phyloP scores from a whole-genome alignment of 37 sponge, comb jelly and placozoan species.

The Hexactinellida sp. region DNA sequence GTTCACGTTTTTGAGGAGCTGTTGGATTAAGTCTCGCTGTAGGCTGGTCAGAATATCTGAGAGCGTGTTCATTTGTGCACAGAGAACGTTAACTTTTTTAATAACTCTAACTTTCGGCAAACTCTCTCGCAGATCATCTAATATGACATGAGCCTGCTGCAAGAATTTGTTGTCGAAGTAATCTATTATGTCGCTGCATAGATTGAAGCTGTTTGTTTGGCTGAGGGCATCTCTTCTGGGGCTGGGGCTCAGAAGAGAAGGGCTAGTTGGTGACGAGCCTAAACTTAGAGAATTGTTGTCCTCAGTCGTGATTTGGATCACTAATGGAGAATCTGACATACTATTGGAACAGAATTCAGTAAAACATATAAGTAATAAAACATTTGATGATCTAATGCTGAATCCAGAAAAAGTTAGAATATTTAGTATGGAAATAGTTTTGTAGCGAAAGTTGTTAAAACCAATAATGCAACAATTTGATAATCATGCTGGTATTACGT shows the following conservation, averaged over 20 bases:
- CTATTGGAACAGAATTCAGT: neutral
- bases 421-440: no score
- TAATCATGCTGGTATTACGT: no score
- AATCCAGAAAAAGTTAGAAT: neutral
- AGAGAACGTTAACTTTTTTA: neutral
- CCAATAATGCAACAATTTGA: no score
- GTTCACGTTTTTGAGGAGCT: neutral
- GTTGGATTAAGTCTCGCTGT: neutral
- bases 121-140: neutral
- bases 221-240: neutral
- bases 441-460: no score
- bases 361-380: no score
- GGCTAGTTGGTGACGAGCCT: neutral
- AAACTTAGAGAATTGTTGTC: neutral
- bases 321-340: neutral
- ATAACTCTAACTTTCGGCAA: neutral
- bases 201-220: neutral
- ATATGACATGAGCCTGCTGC: neutral
- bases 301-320: neutral
- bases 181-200: neutral
- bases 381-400: neutral
- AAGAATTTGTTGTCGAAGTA: neutral
- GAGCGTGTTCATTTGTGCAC: neutral
- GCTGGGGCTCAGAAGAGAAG: neutral
- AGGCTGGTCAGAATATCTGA: neutral